These are phyloP conservation scores for Nephrocerus scutellatus DNA, from an alignment of 2,888 invertebrate genomes.

Conservation along the genomic window DNA sequence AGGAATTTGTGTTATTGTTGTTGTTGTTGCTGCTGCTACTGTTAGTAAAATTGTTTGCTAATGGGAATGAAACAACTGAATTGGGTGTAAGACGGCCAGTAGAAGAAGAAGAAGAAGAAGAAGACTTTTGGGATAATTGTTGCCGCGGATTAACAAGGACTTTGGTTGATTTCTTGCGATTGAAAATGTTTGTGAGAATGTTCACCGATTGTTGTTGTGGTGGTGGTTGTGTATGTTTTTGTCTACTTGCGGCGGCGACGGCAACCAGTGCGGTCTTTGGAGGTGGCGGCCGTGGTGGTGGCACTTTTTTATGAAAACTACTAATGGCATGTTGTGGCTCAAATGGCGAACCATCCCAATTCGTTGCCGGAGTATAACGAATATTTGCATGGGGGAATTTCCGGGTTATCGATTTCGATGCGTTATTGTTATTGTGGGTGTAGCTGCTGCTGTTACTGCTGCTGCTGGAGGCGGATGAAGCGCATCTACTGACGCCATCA, in stretches of 20 bases:
- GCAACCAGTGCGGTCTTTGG: conserved; percentile 36
- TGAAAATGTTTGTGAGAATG: conserved; percentile 42
- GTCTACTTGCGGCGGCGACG: no score
- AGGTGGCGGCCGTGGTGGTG: conserved; percentile 46
- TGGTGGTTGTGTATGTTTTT: no score
- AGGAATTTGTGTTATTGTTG: conserved; percentile 15
- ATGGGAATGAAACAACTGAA: no score
- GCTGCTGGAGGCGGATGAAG: no score
- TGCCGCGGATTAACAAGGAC: no score
- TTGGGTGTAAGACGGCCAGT: no score
- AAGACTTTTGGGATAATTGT: no score
- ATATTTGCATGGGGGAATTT: conserved; percentile 38
- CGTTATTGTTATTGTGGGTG: conserved; percentile 19
- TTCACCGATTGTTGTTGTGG: conserved; percentile 33
- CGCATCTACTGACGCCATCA: no score
- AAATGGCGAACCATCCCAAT: conserved; percentile 43
- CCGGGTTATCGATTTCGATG: conserved; percentile 35
- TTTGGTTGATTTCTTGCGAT: conserved; percentile 35
- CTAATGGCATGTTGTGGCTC: conserved; percentile 25
- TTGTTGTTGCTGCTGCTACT: conserved; percentile 11
- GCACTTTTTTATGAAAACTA: conserved; percentile 37
- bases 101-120: no score
- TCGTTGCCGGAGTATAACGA: conserved; percentile 43
- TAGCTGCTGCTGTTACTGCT: conserved; percentile 17
- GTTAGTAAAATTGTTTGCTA: no score